A percentile compares a stretch with the other conserved stretches of the same genome.
These are phyloP conservation scores for Epicauta chinensis DNA, from an alignment of 1,140 invertebrate species.

Conservation along the genomic window DNA sequence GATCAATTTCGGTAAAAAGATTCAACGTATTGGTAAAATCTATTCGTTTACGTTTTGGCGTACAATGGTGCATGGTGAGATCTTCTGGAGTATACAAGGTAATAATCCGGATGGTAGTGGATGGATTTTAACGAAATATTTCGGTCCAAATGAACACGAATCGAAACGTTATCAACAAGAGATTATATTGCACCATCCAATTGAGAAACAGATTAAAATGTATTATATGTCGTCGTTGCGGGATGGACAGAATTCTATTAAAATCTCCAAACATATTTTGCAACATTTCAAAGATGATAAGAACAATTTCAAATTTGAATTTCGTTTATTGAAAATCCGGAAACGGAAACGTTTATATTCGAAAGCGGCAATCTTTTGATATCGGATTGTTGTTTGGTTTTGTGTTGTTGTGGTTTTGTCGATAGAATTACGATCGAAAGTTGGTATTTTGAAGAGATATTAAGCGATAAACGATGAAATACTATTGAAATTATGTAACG, in stretches of 20 bases:
- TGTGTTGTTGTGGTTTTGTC: too few species aligned
- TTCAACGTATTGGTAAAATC: slow-evolving; percentile 33
- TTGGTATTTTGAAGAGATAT: too few species aligned
- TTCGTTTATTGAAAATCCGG: slow-evolving; percentile 26
- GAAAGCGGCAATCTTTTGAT: slow-evolving; percentile 25
- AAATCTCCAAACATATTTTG: slow-evolving; percentile 34
- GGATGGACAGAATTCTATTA: slow-evolving; percentile 34
- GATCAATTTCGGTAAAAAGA: slow-evolving; percentile 30
- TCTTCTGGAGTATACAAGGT: slow-evolving; percentile 40
- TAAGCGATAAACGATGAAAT: too few species aligned
- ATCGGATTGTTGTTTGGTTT: background rate
- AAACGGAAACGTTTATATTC: slow-evolving; percentile 29
- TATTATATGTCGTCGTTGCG: slow-evolving; percentile 29
- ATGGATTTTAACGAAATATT: slow-evolving; percentile 36
- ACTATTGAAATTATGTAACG: too few species aligned
- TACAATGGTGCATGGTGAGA: slow-evolving; percentile 32
- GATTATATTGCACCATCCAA: slow-evolving; percentile 33
- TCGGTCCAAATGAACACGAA: slow-evolving; percentile 28
- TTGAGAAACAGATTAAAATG: slow-evolving; percentile 35
- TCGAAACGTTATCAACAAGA: slow-evolving; percentile 34
- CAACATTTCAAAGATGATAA: slow-evolving; percentile 33
- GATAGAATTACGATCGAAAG: too few species aligned
- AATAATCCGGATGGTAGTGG: slow-evolving; percentile 31
- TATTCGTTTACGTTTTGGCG: slow-evolving; percentile 40
- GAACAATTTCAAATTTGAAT: slow-evolving; percentile 36